These are phyloP conservation scores for Canis aureus DNA, from an alignment of 2,113 vertebrate genomes.

Conservation along the genomic window DNA sequence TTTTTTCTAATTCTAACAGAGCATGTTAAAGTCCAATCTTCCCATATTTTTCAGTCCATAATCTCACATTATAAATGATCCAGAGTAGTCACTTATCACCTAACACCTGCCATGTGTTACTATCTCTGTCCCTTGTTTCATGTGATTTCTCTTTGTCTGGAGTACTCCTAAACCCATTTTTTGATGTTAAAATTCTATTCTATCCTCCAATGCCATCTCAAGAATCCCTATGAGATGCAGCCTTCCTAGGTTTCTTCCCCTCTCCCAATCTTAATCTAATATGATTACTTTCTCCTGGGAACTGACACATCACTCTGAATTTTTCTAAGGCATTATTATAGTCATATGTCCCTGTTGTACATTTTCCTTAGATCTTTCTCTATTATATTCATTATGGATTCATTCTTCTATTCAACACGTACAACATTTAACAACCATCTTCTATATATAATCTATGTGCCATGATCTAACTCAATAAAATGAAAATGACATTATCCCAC, in stretches of 20 bases:
- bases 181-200: background rate
- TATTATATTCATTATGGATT: background rate
- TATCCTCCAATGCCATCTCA: background rate
- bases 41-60: background rate
- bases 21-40: background rate
- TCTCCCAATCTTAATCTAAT: background rate
- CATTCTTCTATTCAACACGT: background rate
- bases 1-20: background rate
- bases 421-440: background rate
- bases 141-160: background rate
- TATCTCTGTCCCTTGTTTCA: background rate
- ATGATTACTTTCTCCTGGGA: background rate
- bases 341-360: background rate
- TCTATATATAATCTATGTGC: background rate
- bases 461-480: background rate
- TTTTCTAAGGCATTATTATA: background rate
- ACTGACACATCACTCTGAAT: background rate
- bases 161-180: background rate
- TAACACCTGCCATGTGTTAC: background rate
- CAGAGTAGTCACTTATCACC: background rate
- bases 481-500: background rate
- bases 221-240: background rate
- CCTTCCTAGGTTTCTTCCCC: background rate
- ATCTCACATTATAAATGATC: background rate
- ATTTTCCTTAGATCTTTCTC: background rate